These are phyloP conservation scores for Tauraco hartlaubi DNA, from an alignment of 2,797 vertebrate species.

Conservation along the genomic window DNA sequence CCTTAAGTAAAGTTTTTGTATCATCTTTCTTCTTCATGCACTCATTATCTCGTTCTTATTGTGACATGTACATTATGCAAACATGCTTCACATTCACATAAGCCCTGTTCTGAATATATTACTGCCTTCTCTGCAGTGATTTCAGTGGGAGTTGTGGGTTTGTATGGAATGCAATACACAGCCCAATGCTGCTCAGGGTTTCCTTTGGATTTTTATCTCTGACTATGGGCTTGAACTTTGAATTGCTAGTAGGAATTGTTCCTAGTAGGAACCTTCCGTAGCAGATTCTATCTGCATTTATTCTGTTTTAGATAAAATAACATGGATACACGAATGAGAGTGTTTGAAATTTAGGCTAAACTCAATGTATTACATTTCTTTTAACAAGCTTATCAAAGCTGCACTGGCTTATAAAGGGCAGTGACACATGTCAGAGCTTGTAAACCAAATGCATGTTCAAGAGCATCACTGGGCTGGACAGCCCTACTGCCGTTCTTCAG, in stretches of 20 bases:
- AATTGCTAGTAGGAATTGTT: background rate
- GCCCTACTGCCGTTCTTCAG: background rate
- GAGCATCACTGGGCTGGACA: background rate
- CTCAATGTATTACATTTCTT: background rate
- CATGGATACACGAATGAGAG: background rate
- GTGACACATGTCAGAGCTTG: background rate
- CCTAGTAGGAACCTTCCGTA: background rate
- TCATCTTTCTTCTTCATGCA: background rate
- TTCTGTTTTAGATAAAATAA: background rate
- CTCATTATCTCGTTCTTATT: background rate
- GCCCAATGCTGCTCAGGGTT: background rate
- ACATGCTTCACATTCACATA: background rate
- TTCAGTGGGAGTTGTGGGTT: background rate
- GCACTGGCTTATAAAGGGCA: background rate
- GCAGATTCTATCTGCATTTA: background rate
- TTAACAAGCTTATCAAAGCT: background rate
- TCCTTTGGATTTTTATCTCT: background rate
- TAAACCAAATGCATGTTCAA: background rate
- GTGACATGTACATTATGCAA: background rate
- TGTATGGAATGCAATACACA: background rate
- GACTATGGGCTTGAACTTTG: background rate
- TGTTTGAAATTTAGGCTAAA: background rate
- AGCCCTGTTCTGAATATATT: background rate
- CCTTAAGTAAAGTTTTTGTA: background rate
- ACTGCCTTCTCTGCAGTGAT: background rate